phyloP scores from a whole-genome alignment of 2,113 vertebrate species.

The Lagopus leucura region DNA sequence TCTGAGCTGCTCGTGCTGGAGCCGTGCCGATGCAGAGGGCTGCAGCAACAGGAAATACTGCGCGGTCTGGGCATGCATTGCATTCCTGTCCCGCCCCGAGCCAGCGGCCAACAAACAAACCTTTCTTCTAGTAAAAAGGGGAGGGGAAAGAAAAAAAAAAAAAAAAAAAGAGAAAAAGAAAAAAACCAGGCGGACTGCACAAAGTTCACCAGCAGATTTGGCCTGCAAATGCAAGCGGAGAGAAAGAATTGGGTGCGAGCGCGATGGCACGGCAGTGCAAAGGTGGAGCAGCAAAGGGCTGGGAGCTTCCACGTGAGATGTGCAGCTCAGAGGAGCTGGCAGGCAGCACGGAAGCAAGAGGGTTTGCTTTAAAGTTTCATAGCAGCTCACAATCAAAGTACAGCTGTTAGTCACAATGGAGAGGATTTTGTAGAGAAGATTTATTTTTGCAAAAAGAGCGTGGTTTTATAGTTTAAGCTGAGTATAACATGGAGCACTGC shows the following conservation, averaged over 20 bases:
- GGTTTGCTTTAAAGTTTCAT: background rate
- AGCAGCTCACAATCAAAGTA: background rate
- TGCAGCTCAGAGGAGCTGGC: background rate
- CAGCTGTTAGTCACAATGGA: background rate
- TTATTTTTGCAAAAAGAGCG: background rate
- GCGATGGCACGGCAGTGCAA: background rate
- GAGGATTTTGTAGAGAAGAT: background rate
- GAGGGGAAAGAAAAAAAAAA: too few relatives aligned
- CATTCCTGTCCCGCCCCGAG: conserved; percentile 79
- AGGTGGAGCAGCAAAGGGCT: background rate
- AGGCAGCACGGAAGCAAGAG: accelerated
- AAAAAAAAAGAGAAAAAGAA: too few relatives aligned
- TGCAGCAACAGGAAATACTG: conserved; percentile 82
- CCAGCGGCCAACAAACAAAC: conserved; percentile 72
- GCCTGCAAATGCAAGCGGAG: conserved; percentile 22
- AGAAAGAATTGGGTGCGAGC: background rate
- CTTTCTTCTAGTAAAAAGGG: conserved; percentile 67
- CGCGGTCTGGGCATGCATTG: conserved; percentile 72
- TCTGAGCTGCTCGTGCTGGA: conserved; percentile 62
- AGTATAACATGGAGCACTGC: background rate
- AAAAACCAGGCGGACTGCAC: background rate
- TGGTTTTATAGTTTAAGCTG: background rate
- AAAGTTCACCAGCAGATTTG: conserved; percentile 67
- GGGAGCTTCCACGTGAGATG: background rate
- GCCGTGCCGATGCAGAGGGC: conserved; percentile 75